phyloP scores from a whole-genome alignment of 2,888 invertebrate genomes.

The Caenorhabditis sinica region DNA sequence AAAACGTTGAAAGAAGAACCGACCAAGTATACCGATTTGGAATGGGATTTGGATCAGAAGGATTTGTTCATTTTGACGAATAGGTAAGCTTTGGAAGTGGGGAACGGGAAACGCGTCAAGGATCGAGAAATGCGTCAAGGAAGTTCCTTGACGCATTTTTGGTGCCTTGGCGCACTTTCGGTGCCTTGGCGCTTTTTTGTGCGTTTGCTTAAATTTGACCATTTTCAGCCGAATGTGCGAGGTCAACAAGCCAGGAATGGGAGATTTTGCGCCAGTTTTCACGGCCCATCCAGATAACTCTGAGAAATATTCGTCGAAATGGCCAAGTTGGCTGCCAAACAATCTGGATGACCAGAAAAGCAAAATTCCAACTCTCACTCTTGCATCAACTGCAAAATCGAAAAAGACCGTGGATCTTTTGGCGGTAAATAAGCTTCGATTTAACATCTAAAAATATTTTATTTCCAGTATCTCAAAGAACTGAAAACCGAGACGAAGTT shows the following conservation, averaged over 20 bases:
- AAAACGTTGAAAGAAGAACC: background rate
- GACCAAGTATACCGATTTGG: background rate
- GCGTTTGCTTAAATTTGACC: background rate
- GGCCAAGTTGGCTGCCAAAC: constrained; percentile 22
- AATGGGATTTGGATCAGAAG: constrained; percentile 4
- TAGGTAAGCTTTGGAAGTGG: background rate
- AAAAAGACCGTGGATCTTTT: constrained; percentile 30
- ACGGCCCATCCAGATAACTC: background rate
- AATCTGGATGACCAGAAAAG: too few relatives aligned
- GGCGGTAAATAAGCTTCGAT: background rate
- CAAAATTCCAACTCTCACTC: background rate
- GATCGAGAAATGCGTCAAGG: background rate
- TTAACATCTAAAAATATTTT: background rate
- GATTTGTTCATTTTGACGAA: constrained; percentile 45
- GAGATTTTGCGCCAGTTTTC: constrained; percentile 19
- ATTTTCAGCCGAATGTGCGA: constrained; percentile 48
- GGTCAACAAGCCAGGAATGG: constrained; percentile 26
- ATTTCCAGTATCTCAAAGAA: background rate
- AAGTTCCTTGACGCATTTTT: background rate
- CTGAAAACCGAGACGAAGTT: background rate
- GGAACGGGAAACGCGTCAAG: constrained; percentile 23
- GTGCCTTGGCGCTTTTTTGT: constrained; percentile 10
- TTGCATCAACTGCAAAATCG: background rate
- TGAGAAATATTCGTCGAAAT: background rate
- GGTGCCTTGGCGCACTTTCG: background rate